phyloP scores from a whole-genome alignment of 2,888 invertebrate genomes.

The Thereva unica region DNA sequence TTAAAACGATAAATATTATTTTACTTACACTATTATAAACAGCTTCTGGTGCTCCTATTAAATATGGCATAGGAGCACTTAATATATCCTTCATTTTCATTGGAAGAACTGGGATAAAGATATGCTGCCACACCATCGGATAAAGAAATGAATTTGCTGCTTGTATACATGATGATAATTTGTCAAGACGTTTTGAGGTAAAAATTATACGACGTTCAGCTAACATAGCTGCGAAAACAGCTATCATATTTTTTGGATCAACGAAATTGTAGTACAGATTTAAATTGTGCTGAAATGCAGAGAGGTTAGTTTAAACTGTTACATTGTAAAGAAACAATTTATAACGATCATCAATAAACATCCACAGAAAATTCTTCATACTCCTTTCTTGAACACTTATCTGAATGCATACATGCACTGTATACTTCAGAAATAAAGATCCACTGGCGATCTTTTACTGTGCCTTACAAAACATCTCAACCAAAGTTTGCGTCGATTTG shows the following conservation, averaged over 20 bases:
- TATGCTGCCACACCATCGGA: constrained; percentile 99
- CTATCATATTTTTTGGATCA: constrained; percentile 91
- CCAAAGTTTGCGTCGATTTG: too few species aligned
- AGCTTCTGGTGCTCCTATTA: constrained; percentile 90
- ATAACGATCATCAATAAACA: not conserved
- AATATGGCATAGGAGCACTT: constrained; percentile 95
- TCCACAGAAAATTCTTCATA: not conserved
- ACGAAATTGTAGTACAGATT: constrained; percentile 98
- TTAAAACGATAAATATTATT: not conserved
- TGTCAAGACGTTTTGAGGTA: constrained; percentile 84
- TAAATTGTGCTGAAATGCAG: constrained; percentile 78
- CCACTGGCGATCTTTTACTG: too few species aligned
- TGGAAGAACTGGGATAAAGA: constrained; percentile 95
- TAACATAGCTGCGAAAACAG: constrained; percentile 92
- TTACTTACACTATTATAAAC: constrained; percentile 68
- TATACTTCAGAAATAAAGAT: too few species aligned
- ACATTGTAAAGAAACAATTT: not conserved
- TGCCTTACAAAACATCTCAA: too few species aligned
- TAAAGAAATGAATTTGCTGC: constrained; percentile 93
- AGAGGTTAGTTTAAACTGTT: not conserved
- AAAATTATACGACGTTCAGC: constrained; percentile 93
- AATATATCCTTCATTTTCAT: constrained; percentile 86
- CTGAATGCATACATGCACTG: not conserved
- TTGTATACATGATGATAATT: constrained; percentile 90
- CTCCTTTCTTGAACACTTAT: not conserved